Base-by-base conservation (phyloP, 2,888 invertebrate species). In the Noctua janthe region DNA sequence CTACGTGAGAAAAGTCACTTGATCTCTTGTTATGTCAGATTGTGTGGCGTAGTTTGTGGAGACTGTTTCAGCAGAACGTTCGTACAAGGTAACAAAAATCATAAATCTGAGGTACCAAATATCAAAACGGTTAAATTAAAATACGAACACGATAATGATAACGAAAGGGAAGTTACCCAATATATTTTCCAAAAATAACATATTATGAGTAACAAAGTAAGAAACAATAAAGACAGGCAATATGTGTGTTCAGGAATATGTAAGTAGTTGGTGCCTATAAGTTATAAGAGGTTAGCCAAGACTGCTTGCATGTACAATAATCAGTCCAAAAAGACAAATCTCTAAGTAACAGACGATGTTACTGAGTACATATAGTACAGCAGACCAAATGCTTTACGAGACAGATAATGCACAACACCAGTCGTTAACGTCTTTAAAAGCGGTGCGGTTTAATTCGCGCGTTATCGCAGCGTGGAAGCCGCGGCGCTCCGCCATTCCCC, bases 401-500 rank as follows among this genome's bases (percentile, higher is more conserved):
- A 70, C 71, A 71, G 87, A 80, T 86, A 81, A 73, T 88, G 84
- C 84, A 81, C 82, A 89, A 88, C 86, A 78, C 79, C 80, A 88
- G 87, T 87, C 90, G 87, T 91, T 89, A 90, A 86, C 88, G 89
- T 88, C 88, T 87, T 90, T 89, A 90, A 92, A 89, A 90, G 91
- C 88, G 88, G 84, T 87, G 84, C 72, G 90, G 91, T 92, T 92
- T 92, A 92, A 93, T 93, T 93, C 90, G 87, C 86, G 91, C 85
- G 91, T 94, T 95, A 94, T 94, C 94, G 92, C 84, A 83, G 86
- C 90, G 90, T 90, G 91, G 92, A 91, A 90, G 91, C 92, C 91
- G 91, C 91, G 94, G 92, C 93, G 90, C 88, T 87, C 88, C 89
- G 91, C 92, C 92, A 93, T 94, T 94, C 94, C 94, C 92, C 89